Percentiles rank a stretch among this genome's conserved stretches.
phyloP scores from a whole-genome alignment of 2,797 vertebrate species.

The Meda fulgida region DNA sequence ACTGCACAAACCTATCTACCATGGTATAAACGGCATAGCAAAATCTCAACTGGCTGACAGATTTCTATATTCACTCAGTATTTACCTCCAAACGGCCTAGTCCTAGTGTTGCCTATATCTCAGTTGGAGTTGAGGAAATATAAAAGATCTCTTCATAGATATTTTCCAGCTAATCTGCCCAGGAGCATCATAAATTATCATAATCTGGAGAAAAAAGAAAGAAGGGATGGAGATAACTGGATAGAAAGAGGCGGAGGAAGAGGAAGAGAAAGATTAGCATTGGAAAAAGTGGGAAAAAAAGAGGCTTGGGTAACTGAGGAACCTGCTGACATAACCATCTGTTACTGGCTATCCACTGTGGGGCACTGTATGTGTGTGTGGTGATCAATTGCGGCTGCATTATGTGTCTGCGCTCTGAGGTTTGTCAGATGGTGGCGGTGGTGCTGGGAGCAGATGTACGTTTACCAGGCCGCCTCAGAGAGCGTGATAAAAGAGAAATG shows the following conservation, averaged over 20 bases:
- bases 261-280: conserved; percentile 17
- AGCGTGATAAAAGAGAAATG: conserved; percentile 46
- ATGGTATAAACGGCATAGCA: neutral
- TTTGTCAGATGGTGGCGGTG: conserved; percentile 50
- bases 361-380: conserved; percentile 36
- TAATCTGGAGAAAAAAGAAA: conserved; percentile 15
- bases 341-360: conserved; percentile 51
- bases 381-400: conserved; percentile 37
- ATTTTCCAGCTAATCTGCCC: conserved; percentile 18
- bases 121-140: neutral
- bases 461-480: conserved; percentile 39
- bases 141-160: neutral
- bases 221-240: neutral
- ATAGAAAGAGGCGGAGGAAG: neutral
- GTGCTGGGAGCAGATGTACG: conserved; percentile 52
- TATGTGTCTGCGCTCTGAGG: conserved; percentile 31
- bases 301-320: conserved; percentile 37
- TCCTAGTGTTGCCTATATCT: neutral
- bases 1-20: neutral
- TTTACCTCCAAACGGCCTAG: neutral
- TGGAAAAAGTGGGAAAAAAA: conserved; percentile 22
- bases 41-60: neutral
- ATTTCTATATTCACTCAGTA: neutral
- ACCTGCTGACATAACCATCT: conserved; percentile 62
- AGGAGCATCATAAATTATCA: conserved; percentile 33